These are phyloP conservation scores for Parthenolecanium corni DNA, from an alignment of 2,888 invertebrate species.

Conservation along the genomic window DNA sequence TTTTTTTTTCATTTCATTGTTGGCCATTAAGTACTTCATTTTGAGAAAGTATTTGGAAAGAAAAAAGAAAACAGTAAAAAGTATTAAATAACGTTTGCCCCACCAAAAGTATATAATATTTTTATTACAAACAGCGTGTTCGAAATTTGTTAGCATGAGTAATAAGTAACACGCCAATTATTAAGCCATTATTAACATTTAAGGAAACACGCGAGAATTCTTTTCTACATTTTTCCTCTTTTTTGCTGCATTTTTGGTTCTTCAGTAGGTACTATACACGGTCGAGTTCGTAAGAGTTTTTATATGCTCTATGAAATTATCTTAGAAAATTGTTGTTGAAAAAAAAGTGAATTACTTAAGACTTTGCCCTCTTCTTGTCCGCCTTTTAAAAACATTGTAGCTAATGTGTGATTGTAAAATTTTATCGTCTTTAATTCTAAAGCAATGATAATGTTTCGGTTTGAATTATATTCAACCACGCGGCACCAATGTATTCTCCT, in stretches of 20 bases:
- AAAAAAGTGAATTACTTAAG: neutral
- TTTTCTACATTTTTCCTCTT: slow-evolving; percentile 8
- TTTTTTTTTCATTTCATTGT: neutral
- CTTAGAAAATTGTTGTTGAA: neutral
- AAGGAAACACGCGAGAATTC: slow-evolving; percentile 20
- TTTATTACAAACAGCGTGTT: slow-evolving; percentile 21
- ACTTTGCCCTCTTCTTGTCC: no score
- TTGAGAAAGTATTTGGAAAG: neutral
- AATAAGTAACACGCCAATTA: slow-evolving; percentile 27
- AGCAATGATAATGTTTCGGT: neutral
- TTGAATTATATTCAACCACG: neutral
- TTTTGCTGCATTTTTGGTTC: no score
- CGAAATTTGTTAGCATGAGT: slow-evolving; percentile 18
- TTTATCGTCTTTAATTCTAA: neutral
- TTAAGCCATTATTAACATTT: slow-evolving; percentile 22
- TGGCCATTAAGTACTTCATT: neutral
- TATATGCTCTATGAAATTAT: neutral
- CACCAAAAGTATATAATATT: neutral
- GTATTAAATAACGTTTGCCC: neutral
- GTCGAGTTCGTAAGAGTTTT: neutral
- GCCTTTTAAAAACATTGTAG: no score
- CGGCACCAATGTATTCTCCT: neutral
- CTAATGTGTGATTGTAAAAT: neutral
- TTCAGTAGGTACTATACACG: neutral
- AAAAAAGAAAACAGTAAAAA: neutral